phyloP scores from a whole-genome alignment of 2,113 vertebrate genomes.

The Rafetus swinhoei region DNA sequence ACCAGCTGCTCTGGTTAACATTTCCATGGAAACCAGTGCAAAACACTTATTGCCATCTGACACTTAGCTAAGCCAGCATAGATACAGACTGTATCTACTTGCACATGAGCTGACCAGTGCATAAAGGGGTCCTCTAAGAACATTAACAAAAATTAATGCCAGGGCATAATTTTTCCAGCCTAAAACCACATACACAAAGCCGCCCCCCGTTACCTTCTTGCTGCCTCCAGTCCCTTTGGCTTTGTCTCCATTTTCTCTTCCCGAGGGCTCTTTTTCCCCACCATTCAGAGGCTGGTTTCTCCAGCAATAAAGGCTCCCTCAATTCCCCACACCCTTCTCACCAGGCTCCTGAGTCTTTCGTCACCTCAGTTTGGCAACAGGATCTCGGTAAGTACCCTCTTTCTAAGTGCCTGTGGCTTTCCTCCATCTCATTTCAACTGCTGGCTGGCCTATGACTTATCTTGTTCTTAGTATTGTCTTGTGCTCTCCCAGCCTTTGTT shows the following conservation, averaged over 20 bases:
- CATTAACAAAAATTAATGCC: background rate
- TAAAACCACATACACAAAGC: background rate
- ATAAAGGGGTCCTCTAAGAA: background rate
- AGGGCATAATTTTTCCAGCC: background rate
- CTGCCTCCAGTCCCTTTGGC: background rate
- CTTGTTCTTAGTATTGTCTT: fast-evolving
- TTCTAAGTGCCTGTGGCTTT: background rate
- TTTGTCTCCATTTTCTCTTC: background rate
- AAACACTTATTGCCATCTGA: slow-evolving; percentile 40
- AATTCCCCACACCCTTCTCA: background rate
- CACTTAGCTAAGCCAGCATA: slow-evolving; percentile 31
- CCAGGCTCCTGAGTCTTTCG: background rate
- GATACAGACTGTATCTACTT: fast-evolving
- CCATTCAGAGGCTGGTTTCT: background rate
- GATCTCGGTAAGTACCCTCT: background rate
- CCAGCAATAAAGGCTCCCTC: background rate
- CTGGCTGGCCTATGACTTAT: background rate
- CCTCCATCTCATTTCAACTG: background rate
- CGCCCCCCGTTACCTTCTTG: background rate
- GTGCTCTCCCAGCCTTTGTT: background rate
- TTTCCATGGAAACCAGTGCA: slow-evolving; percentile 77
- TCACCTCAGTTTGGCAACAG: fast-evolving
- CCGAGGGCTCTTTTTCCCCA: background rate
- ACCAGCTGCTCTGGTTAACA: slow-evolving; percentile 53
- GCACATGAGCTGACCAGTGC: background rate